Evolutionary conservation across 1,140 invertebrate species (phyloP), one percentile per base, ranked within the genome.

Genomic region (Apis florea): DNA sequence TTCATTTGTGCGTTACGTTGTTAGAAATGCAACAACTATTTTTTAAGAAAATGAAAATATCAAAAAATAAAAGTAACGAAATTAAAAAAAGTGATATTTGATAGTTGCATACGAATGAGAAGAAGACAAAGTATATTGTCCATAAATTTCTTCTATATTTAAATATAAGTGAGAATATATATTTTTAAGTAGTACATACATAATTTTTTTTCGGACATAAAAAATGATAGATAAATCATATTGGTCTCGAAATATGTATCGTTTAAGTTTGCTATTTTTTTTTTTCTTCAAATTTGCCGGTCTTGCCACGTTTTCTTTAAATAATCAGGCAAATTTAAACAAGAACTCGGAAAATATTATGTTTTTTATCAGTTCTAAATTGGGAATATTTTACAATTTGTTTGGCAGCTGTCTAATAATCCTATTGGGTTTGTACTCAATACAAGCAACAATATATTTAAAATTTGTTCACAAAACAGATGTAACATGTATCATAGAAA

Each of bases 221-320:
- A 70, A 31, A 4, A 78, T 69, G 66, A 10, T 12, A 21, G 12
- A 6, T 4, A 26, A 59, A 21, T 26, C 9, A 2, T 19, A n/a
- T 17, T 12, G 17, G 17, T 2, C 56, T 53, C 17, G 31, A 31
- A 15, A 26, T 31, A 47, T 66, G 9, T 54, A 56, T 13, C 61
- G 66, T 24, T 10, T 17, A 13, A 15, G 53, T 10, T 47, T 40
- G 0, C 24, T 61, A 10, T 21, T 24, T 0, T 72, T 84, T 15
- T 19, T 63, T 10, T 78, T 76, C 15, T 88, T 82, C 71, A 89
- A 89, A 49, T 21, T 88, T 1, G 40, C 72, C 54, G 87, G 84
- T 17, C 79, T 89, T 3, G 86, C 84, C 5, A 79, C 87, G 2
- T 70, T 88, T 47, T 26, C 64, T 5, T 3, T 73, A 1, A 49